Conservation (phyloP, 2,797 vertebrate species). For the Myotis vivesi region DNA sequence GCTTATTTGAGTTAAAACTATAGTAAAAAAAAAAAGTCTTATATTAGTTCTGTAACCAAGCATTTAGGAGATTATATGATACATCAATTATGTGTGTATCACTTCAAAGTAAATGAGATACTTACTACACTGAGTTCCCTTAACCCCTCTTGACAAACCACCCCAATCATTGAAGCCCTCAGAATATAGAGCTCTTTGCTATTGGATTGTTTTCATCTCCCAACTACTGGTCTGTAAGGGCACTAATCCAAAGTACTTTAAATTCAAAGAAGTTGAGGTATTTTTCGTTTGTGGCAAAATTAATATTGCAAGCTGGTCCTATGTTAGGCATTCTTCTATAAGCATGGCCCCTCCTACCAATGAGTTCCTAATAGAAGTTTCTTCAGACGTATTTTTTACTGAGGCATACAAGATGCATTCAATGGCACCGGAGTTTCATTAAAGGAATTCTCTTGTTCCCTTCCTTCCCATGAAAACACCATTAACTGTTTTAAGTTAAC, state of each 20-base stretch:
- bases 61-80: not conserved
- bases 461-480: constrained; percentile 58
- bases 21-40: not conserved
- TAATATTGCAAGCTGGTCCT: not conserved
- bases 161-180: not conserved
- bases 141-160: not conserved
- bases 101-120: not conserved
- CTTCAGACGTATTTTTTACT: not conserved
- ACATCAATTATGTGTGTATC: not conserved
- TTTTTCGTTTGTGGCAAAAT: constrained; percentile 21
- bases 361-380: not conserved
- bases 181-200: not conserved
- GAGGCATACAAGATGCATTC: not conserved
- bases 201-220: not conserved
- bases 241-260: not conserved
- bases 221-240: not conserved
- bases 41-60: not conserved
- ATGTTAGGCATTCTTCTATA: not conserved
- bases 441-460: constrained; percentile 9
- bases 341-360: not conserved
- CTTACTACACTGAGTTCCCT: not conserved
- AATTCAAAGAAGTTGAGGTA: not conserved
- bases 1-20: not conserved
- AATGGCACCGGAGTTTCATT: constrained; percentile 52
- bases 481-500: constrained; percentile 56